A percentile compares a stretch with the other conserved stretches of the same genome.
Evolutionary conservation across 2,888 invertebrate species (phyloP).

Genomic region (Drosophila pegasa): DNA sequence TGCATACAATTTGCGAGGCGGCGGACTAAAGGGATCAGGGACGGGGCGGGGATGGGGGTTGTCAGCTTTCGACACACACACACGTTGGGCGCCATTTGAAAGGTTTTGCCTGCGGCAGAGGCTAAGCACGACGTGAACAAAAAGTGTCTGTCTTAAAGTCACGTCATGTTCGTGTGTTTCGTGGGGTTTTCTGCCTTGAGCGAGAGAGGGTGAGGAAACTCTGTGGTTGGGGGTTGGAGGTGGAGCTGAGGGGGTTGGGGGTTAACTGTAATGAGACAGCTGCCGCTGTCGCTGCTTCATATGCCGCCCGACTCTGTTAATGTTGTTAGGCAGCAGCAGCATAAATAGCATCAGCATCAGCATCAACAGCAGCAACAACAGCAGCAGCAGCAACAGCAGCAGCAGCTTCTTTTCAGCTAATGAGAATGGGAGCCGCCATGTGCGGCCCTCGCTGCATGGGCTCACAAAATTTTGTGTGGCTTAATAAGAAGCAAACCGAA

Average conservation of each 20-base stretch:
- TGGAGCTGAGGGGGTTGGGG: conserved; percentile 9
- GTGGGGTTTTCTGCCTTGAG: not conserved
- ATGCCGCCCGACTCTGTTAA: conserved; percentile 56
- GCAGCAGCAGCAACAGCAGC: conserved; percentile 12
- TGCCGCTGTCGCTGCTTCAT: conserved; percentile 49
- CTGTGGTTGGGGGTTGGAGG: not conserved
- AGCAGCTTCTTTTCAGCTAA: conserved; percentile 77
- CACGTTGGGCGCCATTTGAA: conserved; percentile 55
- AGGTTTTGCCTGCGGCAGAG: conserved; percentile 48
- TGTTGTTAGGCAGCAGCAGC: conserved; percentile 63
- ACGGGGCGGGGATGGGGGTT: not conserved
- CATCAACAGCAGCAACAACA: conserved; percentile 20
- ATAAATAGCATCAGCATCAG: conserved; percentile 12
- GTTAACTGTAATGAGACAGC: conserved; percentile 71
- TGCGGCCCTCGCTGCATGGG: conserved; percentile 34
- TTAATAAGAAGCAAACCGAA: conserved; percentile 42
- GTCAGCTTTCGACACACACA: conserved; percentile 27
- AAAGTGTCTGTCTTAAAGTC: conserved; percentile 74
- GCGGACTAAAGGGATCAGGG: not conserved
- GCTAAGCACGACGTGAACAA: conserved; percentile 62
- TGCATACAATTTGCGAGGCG: conserved; percentile 63
- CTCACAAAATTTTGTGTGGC: conserved; percentile 47
- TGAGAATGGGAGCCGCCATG: conserved; percentile 58
- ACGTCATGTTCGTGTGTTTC: conserved; percentile 54
- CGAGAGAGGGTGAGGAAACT: not conserved